Conservation (phyloP, 2,888 invertebrate genomes). For the Chymomyza fuscimana region DNA sequence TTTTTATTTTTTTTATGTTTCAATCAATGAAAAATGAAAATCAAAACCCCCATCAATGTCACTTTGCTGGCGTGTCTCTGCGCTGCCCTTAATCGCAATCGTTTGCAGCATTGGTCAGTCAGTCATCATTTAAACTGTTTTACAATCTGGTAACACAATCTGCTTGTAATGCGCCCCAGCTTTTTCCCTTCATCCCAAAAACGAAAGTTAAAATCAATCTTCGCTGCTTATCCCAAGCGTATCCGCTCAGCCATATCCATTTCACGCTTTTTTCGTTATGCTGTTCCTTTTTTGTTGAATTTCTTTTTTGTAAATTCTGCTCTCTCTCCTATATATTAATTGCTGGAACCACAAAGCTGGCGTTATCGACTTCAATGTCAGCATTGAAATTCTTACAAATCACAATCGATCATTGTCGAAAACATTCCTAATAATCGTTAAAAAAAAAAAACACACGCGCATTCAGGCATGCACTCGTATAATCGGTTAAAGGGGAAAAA, state of each 20-base stretch:
- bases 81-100: constrained; percentile 1
- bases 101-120: constrained; percentile 6
- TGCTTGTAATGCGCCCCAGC: constrained; percentile 45
- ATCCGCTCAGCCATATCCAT: constrained; percentile 52
- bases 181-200: background rate
- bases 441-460: constrained; percentile 25
- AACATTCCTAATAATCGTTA: constrained; percentile 42
- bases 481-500: constrained; percentile 28
- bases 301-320: constrained; percentile 26
- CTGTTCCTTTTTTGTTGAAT: constrained; percentile 3
- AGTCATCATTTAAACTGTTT: constrained; percentile 52
- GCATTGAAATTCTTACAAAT: constrained; percentile 53
- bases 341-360: constrained; percentile 36
- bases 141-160: constrained; percentile 71
- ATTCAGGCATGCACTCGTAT: background rate
- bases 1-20: constrained; percentile 55
- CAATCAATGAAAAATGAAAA: constrained; percentile 72
- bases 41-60: constrained; percentile 73
- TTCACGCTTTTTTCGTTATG: constrained; percentile 44
- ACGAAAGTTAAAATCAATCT: constrained; percentile 68
- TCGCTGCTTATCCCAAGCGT: constrained; percentile 34
- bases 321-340: constrained; percentile 40
- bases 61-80: constrained; percentile 21
- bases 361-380: constrained; percentile 12
- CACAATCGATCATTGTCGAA: constrained; percentile 74